Conservation (phyloP, 2,113 vertebrate species). For the Onychostoma macrolepis region DNA sequence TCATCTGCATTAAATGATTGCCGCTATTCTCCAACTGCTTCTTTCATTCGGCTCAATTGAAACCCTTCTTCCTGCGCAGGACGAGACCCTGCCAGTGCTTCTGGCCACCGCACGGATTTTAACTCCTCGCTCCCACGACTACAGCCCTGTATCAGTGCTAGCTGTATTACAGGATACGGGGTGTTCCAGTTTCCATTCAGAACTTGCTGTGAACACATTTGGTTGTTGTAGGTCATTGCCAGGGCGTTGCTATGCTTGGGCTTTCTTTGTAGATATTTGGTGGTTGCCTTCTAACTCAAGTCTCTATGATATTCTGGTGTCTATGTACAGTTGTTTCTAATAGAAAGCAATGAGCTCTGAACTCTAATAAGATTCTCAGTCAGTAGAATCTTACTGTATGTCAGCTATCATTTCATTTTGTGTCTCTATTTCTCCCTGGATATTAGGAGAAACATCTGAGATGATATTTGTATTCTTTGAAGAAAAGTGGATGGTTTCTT, state of each 20-base stretch:
- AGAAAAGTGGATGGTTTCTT: background rate
- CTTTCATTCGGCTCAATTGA: slow-evolving; percentile 88
- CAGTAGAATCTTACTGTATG: background rate
- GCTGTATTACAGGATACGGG: background rate
- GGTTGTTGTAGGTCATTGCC: background rate
- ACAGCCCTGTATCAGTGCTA: background rate
- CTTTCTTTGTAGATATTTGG: background rate
- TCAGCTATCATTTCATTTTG: background rate
- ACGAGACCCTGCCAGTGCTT: slow-evolving; percentile 59
- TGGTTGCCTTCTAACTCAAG: background rate
- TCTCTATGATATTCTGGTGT: background rate
- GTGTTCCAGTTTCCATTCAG: background rate
- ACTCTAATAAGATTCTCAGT: too few species aligned
- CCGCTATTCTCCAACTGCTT: slow-evolving; percentile 87
- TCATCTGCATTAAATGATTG: slow-evolving; percentile 92
- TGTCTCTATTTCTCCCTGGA: background rate
- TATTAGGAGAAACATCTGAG: background rate
- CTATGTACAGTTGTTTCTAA: background rate
- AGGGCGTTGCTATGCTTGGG: background rate
- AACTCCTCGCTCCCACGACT: background rate
- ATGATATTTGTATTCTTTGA: background rate
- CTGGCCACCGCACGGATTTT: background rate
- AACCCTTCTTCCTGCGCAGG: slow-evolving; percentile 80
- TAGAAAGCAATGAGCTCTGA: background rate
- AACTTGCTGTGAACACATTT: background rate